Conservation (phyloP, 1,140 invertebrate genomes). For the Drosophila ercepeae region DNA sequence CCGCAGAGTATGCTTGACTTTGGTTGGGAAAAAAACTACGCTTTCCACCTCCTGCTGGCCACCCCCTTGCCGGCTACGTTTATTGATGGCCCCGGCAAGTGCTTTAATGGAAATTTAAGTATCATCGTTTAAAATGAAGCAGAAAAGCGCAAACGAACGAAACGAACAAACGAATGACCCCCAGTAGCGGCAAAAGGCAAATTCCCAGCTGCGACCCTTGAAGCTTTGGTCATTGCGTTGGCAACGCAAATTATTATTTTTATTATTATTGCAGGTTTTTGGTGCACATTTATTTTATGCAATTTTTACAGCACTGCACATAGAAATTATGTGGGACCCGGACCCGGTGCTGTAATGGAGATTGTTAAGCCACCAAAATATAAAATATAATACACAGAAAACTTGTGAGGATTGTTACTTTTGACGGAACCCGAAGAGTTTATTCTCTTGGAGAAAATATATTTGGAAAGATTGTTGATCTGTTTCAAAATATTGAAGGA, state of each 20-base stretch:
- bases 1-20: constrained; percentile 75
- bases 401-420: too few relatives aligned
- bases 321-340: constrained; percentile 59
- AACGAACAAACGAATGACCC: constrained; percentile 16
- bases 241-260: constrained; percentile 73
- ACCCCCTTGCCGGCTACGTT: constrained; percentile 32
- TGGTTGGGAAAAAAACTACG: constrained; percentile 52
- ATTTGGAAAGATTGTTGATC: too few relatives aligned
- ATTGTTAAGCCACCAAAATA: constrained; percentile 33
- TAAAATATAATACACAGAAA: constrained; percentile 1
- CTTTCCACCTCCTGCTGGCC: constrained; percentile 16
- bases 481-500: too few relatives aligned
- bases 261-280: constrained; percentile 64
- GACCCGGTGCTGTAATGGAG: constrained; percentile 37
- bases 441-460: too few relatives aligned
- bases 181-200: constrained; percentile 9
- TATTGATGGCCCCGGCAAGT: constrained; percentile 78
- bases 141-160: constrained; percentile 66
- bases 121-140: constrained; percentile 80
- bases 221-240: constrained; percentile 57
- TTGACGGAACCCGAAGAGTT: too few relatives aligned
- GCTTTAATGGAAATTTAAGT: constrained; percentile 83
- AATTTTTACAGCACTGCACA: constrained; percentile 65
- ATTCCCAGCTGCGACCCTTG: constrained; percentile 49
- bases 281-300: constrained; percentile 75